Base-by-base conservation (phyloP, 2,113 vertebrate species). In the Irena cyanogastra region DNA sequence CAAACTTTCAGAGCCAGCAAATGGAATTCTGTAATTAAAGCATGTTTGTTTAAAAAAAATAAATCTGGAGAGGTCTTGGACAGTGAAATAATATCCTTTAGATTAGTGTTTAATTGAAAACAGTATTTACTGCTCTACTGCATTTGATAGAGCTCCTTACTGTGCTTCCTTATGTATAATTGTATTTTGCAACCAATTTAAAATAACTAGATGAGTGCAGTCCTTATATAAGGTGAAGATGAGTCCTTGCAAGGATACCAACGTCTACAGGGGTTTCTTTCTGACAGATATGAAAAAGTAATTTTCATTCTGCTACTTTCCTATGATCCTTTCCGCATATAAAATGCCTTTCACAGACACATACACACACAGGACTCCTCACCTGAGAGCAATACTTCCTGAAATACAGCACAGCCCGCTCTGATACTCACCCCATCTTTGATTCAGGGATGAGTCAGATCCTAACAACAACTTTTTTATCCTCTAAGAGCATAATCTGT, bases 91-190 rank as follows among this genome's bases (percentile, higher is more conserved):
- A 86, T 93, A 94, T 83, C 63, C 49, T 92, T 96, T 83, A 89
- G 94, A 95, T 95, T 89, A 97, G 85, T 76, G 70, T 87, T 97
- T 96, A 94, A 95, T 94, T 93, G 84, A 97, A 97, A 96, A 97
- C 83, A 93, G 80, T 94, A 91, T 96, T 95, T 97, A 94, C 82
- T 96, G 74, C 87, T 97, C 90, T 95, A 78, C 74, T 91, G 65
- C 81, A 95, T 93, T 93, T 93, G 87, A 97, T 64, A 90, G 82
- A 94, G 75, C 49, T 72, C 66, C 64, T 91, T 91, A 76, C 63
- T 80, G 39, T 56, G 45, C 88, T 94, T 93, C 86, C 80, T 94
- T 93, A 92, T 80, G 16, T 87, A 83, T 94, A 95, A 97, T 95
- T 97, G 95, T 95, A 56, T 95, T 97, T 97, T 91, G 83, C 60